Conservation (phyloP, 2,113 vertebrate genomes). For the Gymnarchus niloticus region DNA sequence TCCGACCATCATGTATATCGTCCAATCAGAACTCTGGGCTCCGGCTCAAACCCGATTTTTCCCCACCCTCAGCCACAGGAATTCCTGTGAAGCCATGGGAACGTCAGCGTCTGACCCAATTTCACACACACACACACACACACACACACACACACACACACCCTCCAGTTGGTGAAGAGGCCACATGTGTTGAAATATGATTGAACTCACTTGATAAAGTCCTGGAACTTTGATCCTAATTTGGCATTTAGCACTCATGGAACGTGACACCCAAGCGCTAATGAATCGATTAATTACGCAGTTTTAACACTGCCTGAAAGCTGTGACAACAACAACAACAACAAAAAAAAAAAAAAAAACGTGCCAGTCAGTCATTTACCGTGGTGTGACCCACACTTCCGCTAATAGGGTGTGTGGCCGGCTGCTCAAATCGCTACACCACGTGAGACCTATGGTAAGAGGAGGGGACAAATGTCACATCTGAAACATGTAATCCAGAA, state of each 20-base stretch:
- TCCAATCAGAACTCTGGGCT: not conserved
- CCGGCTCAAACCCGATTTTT: not conserved
- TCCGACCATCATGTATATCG: not conserved
- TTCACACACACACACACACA: slow-evolving; percentile 8
- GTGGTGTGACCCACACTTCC: not conserved
- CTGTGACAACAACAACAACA: no score
- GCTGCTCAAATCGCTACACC: not conserved
- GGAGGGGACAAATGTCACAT: not conserved
- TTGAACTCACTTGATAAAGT: not conserved
- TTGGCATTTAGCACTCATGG: not conserved
- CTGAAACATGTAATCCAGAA: not conserved
- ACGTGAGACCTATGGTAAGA: not conserved
- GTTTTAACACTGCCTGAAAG: not conserved
- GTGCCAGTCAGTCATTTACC: not conserved
- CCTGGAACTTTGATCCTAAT: not conserved
- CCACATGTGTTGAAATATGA: not conserved
- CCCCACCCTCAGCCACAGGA: not conserved
- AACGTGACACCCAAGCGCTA: not conserved
- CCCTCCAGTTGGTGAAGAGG: not conserved
- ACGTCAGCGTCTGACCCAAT: not conserved
- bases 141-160: slow-evolving; percentile 5
- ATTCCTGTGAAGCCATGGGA: not conserved
- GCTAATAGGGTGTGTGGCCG: not conserved
- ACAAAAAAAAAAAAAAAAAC: no score
- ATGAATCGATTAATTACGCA: not conserved